phyloP scores from a whole-genome alignment of 2,888 invertebrate genomes.

The Plebejus melissa region DNA sequence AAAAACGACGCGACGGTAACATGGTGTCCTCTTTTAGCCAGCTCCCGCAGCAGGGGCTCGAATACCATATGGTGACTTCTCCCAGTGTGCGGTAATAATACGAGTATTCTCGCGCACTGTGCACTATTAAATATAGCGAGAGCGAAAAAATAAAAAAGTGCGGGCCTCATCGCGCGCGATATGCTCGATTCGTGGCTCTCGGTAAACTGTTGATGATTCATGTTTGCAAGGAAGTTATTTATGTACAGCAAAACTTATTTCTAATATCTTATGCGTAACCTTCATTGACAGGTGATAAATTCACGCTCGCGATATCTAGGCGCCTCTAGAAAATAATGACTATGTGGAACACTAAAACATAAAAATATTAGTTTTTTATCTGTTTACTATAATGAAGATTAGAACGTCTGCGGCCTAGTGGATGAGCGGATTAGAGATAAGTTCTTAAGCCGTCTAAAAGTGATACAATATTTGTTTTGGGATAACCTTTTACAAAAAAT shows the following conservation, averaged over 20 bases:
- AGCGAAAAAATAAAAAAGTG: slow-evolving; percentile 8
- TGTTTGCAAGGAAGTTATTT: not conserved
- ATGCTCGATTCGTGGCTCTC: not conserved
- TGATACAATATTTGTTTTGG: not conserved
- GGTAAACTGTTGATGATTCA: not conserved
- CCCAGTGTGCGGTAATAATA: slow-evolving; percentile 78
- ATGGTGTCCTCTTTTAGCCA: slow-evolving; percentile 79
- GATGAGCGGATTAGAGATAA: not conserved
- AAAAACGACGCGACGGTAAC: slow-evolving; percentile 81
- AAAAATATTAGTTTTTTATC: not conserved
- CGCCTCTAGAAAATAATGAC: not conserved
- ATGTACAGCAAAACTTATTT: slow-evolving; percentile 1
- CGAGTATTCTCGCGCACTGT: slow-evolving; percentile 40
- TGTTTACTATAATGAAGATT: not conserved
- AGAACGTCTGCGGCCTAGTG: not conserved
- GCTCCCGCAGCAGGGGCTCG: slow-evolving; percentile 71
- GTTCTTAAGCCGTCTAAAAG: not conserved
- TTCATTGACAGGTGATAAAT: not conserved
- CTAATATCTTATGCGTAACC: not conserved
- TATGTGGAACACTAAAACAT: not conserved
- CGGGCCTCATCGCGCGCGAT: slow-evolving; percentile 20
- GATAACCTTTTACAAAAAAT: not conserved
- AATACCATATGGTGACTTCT: slow-evolving; percentile 82
- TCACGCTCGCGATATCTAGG: not conserved
- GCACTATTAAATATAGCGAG: slow-evolving; percentile 13